A percentile compares a stretch with the other conserved stretches of the same genome.
phyloP scores from a whole-genome alignment of 2,797 vertebrate genomes.

The Petrocephalus sullivani region DNA sequence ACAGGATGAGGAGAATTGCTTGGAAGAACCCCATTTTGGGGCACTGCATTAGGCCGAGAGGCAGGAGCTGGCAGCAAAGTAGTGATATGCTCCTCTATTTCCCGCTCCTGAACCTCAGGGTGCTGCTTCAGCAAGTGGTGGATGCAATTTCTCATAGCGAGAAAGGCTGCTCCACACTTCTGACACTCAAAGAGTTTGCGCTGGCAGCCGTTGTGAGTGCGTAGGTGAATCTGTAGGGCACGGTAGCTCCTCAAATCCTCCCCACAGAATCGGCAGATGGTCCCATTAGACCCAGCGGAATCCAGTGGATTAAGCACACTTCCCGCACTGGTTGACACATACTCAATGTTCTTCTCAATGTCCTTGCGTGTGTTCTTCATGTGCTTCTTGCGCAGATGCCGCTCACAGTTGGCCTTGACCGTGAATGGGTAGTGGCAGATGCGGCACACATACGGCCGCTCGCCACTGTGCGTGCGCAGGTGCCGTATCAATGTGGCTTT shows the following conservation, averaged over 20 bases:
- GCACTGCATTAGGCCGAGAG: slow-evolving; percentile 43
- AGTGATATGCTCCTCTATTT: slow-evolving; percentile 85
- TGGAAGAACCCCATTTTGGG: slow-evolving; percentile 59
- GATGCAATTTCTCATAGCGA: slow-evolving; percentile 89
- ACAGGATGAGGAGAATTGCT: slow-evolving; percentile 54
- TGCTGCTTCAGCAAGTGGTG: slow-evolving; percentile 95
- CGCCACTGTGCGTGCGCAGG: slow-evolving; percentile 88
- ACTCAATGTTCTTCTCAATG: slow-evolving; percentile 94
- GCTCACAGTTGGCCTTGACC: slow-evolving; percentile 96
- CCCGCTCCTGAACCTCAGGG: slow-evolving; percentile 80
- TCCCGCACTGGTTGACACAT: slow-evolving; percentile 71
- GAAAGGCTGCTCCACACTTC: slow-evolving; percentile 82
- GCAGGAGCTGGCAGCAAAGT: slow-evolving; percentile 55
- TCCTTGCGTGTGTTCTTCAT: slow-evolving; percentile 90
- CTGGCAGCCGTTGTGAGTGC: slow-evolving; percentile 84
- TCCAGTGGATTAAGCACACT: slow-evolving; percentile 66
- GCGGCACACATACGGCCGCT: slow-evolving; percentile 90
- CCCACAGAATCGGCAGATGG: slow-evolving; percentile 79
- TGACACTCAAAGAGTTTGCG: slow-evolving; percentile 89
- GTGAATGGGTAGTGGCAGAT: slow-evolving; percentile 97
- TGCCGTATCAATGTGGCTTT: slow-evolving; percentile 93
- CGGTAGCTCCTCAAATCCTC: slow-evolving; percentile 86
- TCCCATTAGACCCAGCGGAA: slow-evolving; percentile 58
- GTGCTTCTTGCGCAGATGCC: slow-evolving; percentile 94
- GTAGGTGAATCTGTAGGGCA: slow-evolving; percentile 87